Conservation (phyloP, 2,888 invertebrate genomes). For the Noctua comes region DNA sequence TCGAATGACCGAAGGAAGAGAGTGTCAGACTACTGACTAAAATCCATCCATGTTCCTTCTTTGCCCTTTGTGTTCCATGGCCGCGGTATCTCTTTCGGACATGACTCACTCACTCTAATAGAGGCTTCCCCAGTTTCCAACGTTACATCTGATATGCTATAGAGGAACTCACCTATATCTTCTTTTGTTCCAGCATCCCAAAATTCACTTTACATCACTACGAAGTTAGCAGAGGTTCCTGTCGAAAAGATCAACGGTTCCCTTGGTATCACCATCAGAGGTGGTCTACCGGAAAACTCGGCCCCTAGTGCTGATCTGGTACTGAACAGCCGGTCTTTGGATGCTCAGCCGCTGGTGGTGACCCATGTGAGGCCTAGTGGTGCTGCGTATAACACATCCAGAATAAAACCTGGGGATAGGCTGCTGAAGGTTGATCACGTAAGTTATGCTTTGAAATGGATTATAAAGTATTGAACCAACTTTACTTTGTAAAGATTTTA, state of each 20-base stretch:
- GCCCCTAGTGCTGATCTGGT: slow-evolving; percentile 91
- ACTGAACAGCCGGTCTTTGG: slow-evolving; percentile 89
- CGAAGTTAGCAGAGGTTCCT: slow-evolving; percentile 94
- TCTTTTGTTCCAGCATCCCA: slow-evolving; percentile 89
- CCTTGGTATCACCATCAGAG: slow-evolving; percentile 96
- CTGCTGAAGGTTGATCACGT: slow-evolving; percentile 96
- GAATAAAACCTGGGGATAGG: slow-evolving; percentile 97
- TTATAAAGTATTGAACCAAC: too few relatives aligned
- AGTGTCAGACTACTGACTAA: too few relatives aligned
- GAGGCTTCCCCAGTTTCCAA: too few relatives aligned
- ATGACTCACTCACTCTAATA: too few relatives aligned
- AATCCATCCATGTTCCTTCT: too few relatives aligned
- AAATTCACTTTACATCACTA: slow-evolving; percentile 93
- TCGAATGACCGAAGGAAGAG: too few relatives aligned
- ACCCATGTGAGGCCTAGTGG: slow-evolving; percentile 97
- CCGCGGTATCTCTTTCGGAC: too few relatives aligned
- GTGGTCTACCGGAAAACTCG: slow-evolving; percentile 92
- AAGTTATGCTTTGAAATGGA: slow-evolving; percentile 71
- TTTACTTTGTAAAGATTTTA: neutral
- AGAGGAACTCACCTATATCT: neutral
- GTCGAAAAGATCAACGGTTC: slow-evolving; percentile 95
- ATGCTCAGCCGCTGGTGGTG: slow-evolving; percentile 94
- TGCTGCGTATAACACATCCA: slow-evolving; percentile 96
- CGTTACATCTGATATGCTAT: neutral
- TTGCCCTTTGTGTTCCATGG: too few relatives aligned